Base-by-base conservation (phyloP, 2,888 invertebrate genomes). In the Latheticus oryzae region DNA sequence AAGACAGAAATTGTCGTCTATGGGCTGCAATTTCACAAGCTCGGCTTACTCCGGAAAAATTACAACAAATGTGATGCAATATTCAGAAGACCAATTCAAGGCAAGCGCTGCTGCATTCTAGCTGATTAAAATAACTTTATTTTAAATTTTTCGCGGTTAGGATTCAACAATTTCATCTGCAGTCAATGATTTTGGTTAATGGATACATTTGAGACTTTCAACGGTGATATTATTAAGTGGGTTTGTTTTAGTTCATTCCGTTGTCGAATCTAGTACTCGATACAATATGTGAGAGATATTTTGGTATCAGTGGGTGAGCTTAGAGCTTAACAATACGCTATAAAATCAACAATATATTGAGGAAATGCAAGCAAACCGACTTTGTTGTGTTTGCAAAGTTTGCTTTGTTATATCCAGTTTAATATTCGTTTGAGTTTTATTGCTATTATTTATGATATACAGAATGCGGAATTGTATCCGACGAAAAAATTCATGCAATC, bases 301-400 rank as follows among this genome's bases (percentile, higher is more conserved):
- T 38, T 23, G 52, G 42, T 42, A 52, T 52, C 42, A 33, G 52
- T 11, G 52, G 42, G 26, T 38, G 38, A 50, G 50, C 50, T 52
- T 23, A 7, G 17, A 16, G 52, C 42, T 53, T 43, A 40, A 52
- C 52, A 52, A 42, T 53, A 35, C 37, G 16, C 43, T 12, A 54
- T 54, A 54, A 54, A 54, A 54, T 54, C 45, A 54, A 54, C 53
- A 45, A 45, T 45, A 45, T 54, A 54, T 54, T 28, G 53, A 45
- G 53, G 35, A 54, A 45, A 54, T 43, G 53, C 53, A 52, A 33
- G 33, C 52, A 28, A 32, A 30, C 28, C 37, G 38, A 38, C 37
- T 50, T 50, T 37, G 38, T 37, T 50, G 35, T 50, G 50, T 37
- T 50, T 38, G 26, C 11, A 50, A 50, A 50, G 37, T 50, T 50